A percentile compares a stretch with the other conserved stretches of the same genome.
phyloP scores from a whole-genome alignment of 2,113 vertebrate species.

The Chiloscyllium plagiosum region DNA sequence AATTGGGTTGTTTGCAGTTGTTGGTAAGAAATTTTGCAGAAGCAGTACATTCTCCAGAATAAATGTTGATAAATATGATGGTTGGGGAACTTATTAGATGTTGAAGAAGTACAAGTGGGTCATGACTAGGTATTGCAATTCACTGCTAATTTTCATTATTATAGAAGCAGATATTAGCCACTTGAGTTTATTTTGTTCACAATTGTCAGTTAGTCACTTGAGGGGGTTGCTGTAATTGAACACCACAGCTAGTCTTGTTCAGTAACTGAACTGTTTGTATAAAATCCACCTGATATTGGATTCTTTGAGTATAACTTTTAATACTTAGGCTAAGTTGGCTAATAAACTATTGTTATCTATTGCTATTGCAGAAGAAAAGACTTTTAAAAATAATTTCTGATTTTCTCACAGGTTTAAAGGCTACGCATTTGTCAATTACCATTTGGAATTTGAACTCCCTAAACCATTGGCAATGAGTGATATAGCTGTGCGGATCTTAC shows the following conservation, averaged over 20 bases:
- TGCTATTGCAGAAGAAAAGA: neutral
- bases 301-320: neutral
- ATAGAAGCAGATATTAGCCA: neutral
- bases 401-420: constrained; percentile 59
- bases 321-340: neutral
- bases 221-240: neutral
- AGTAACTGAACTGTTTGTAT: neutral
- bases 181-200: neutral
- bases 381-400: neutral
- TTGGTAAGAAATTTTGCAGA: neutral
- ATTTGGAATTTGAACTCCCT: constrained; percentile 70
- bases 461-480: constrained; percentile 61
- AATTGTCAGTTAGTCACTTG: too few species aligned
- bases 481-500: constrained; percentile 68
- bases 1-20: neutral
- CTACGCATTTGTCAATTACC: constrained; percentile 56
- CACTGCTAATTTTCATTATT: neutral
- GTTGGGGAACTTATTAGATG: neutral
- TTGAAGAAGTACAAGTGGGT: neutral
- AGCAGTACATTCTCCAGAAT: neutral
- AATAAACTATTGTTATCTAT: neutral
- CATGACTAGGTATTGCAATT: neutral
- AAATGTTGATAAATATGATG: neutral
- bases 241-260: neutral
- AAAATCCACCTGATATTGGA: neutral